A percentile compares a stretch with the other conserved stretches of the same genome.
Conservation (phyloP, 1,140 invertebrate species). For the Ceratitis capitata region DNA sequence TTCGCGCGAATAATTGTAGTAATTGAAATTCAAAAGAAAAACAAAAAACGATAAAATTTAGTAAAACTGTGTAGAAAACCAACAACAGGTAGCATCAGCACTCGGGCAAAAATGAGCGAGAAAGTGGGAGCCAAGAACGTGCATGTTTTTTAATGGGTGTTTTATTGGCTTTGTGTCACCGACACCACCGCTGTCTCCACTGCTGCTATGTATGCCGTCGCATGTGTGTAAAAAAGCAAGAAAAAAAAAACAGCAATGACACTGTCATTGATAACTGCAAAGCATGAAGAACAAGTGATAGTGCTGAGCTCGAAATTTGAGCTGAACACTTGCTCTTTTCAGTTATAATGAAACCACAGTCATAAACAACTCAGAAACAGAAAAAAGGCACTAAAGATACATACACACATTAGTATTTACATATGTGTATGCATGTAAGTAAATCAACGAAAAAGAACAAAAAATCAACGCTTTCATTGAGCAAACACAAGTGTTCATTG, state of each 20-base stretch:
- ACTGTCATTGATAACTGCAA: constrained; percentile 7
- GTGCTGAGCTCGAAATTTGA: constrained; percentile 15
- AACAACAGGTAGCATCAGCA: not conserved
- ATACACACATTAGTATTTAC: not conserved
- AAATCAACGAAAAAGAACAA: not conserved
- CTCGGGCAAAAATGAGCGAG: not conserved
- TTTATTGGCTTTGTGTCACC: constrained; percentile 35
- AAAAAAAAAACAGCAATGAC: not conserved
- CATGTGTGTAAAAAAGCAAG: too few species aligned
- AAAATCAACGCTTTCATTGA: constrained; percentile 13
- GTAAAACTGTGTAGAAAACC: not conserved
- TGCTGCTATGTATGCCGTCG: not conserved
- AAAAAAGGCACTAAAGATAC: not conserved
- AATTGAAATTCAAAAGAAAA: too few species aligned
- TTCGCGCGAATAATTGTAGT: not conserved
- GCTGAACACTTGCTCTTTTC: constrained; percentile 10
- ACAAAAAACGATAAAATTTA: not conserved
- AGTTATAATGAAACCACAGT: not conserved
- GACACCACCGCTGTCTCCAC: not conserved
- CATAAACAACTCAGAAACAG: not conserved
- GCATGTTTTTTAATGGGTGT: constrained; percentile 29
- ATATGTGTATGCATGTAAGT: not conserved
- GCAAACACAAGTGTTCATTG: constrained; percentile 37
- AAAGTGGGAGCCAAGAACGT: constrained; percentile 13
- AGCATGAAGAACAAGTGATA: not conserved